A percentile compares a stretch with the other conserved stretches of the same genome.
Evolutionary conservation across 2,113 vertebrate genomes (phyloP).

Genomic region (Oriolus oriolus): DNA sequence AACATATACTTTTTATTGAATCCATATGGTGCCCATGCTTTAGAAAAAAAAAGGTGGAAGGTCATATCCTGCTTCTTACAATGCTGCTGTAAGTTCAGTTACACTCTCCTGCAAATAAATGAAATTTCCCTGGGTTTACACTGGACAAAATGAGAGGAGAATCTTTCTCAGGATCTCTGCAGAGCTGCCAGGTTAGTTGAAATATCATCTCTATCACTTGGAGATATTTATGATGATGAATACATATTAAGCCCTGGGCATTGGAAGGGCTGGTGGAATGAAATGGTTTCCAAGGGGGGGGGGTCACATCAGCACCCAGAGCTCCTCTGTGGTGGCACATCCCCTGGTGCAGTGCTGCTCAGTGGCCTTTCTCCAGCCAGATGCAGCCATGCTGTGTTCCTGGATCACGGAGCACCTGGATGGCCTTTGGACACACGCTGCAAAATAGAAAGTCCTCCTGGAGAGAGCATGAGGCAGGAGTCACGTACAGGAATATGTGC

Average conservation of each 20-base stretch:
- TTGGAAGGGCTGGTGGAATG: background rate
- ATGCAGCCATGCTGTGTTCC: background rate
- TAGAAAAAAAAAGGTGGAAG: background rate
- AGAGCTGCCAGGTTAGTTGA: background rate
- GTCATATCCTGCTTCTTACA: background rate
- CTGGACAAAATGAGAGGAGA: background rate
- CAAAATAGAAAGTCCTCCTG: background rate
- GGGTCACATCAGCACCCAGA: background rate
- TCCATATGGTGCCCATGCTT: background rate
- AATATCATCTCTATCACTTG: background rate
- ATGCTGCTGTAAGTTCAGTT: background rate
- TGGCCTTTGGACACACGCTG: background rate
- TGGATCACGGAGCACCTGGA: background rate
- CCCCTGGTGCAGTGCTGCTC: background rate
- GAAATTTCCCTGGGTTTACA: background rate
- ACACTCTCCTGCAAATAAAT: background rate
- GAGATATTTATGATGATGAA: background rate
- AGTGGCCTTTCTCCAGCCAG: background rate
- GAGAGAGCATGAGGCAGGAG: background rate
- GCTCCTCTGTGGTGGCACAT: background rate
- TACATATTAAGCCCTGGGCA: background rate
- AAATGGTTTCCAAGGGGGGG: background rate
- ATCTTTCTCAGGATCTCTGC: background rate
- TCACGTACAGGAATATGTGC: rapidly evolving
- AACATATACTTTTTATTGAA: background rate